Evolutionary conservation across 2,888 invertebrate genomes (phyloP), one percentile per base, ranked within the genome.

Genomic region (Ormyrus nitidulus): DNA sequence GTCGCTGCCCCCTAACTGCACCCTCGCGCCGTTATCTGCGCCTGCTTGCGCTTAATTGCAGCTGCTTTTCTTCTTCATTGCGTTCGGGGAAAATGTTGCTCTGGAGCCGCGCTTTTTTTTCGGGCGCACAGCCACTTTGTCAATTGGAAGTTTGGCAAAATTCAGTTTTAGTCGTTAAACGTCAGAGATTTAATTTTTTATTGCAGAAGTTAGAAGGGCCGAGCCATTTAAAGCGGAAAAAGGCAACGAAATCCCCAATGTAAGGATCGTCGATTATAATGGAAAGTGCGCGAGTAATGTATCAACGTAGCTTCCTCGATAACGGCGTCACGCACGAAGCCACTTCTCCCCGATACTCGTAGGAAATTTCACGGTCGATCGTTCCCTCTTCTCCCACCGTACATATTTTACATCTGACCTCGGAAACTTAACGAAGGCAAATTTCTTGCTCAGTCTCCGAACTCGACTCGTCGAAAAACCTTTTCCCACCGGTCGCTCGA

Each of bases 291-390:
- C 54, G 72, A 46, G 58, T 34, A 34, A 53, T 61, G 77, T 59
- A 77, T 77, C 72, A 72, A 66, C 66, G 65, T 66, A 61, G 59
- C 59, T 48, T 54, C 54, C 46, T 66, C 51, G 71, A 77, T 77
- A 77, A 72, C 66, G 66, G 59, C 72, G 58, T 65, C 13, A 66
- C 65, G 71, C 72, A 65, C 46, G 56, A 2, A 34, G 9, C 51
- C 44, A 9, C 54, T 68, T 51, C n/a, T 54, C 13, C 54, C 59
- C 54, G n/a, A 48, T n/a, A 1, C 54, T 49, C 5, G 34, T 13
- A 11, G 44, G 2, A 66, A 64, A 72, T 66, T 71, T 71, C 54
- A 56, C 65, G 64, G 48, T 49, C 58, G 64, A 65, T 46, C 56
- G 73, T 54, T n/a, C 34, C 46, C 19, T n/a, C n/a, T 19, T 46